A percentile compares a stretch with the other conserved stretches of the same genome.
Conservation (phyloP, 2,888 invertebrate genomes). For the Pterostichus niger region DNA sequence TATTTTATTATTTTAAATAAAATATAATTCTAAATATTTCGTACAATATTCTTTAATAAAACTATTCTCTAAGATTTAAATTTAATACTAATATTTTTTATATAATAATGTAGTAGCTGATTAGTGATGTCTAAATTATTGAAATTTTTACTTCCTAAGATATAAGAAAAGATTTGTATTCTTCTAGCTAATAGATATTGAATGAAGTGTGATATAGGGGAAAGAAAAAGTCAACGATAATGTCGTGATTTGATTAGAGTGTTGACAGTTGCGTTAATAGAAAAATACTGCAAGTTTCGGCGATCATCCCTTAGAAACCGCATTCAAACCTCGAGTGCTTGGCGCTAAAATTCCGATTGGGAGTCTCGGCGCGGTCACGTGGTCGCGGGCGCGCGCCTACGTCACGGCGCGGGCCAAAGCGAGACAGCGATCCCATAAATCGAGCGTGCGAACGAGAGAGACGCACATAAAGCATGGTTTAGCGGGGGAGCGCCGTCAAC, state of each 20-base stretch:
- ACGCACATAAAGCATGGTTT: conserved; percentile 78
- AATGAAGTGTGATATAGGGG: background rate
- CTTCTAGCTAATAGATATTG: no score
- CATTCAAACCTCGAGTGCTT: conserved; percentile 69
- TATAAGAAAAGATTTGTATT: no score
- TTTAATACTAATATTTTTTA: no score
- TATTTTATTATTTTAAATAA: no score
- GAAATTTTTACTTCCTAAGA: no score
- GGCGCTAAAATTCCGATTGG: conserved; percentile 76
- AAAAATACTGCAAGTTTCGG: background rate
- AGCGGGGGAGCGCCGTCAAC: conserved; percentile 78
- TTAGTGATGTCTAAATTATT: no score
- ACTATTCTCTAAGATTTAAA: no score
- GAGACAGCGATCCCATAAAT: conserved; percentile 78
- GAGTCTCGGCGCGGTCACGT: conserved; percentile 74
- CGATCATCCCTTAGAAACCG: conserved; percentile 38
- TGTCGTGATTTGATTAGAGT: background rate
- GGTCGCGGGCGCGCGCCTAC: conserved; percentile 73
- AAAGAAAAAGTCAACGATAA: background rate
- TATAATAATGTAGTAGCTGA: no score
- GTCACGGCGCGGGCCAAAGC: conserved; percentile 77
- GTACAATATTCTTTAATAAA: no score
- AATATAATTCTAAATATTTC: no score
- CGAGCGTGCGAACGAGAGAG: conserved; percentile 77
- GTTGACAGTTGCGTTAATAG: background rate